Conservation (phyloP, 2,113 vertebrate genomes). For the Spermophilus dauricus region DNA sequence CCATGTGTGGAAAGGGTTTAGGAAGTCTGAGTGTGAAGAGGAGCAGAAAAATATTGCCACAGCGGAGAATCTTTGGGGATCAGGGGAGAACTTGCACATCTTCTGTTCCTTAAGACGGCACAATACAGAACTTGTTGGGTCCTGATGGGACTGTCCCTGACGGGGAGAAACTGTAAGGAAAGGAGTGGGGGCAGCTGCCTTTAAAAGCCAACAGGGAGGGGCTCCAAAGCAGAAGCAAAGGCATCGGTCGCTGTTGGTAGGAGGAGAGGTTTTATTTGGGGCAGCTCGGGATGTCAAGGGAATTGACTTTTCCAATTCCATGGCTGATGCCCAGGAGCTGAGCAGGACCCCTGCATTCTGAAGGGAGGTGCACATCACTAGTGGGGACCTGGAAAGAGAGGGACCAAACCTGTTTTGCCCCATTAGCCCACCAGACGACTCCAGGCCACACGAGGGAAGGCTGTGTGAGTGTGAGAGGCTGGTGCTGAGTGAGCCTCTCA, state of each 20-base stretch:
- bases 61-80: not conserved
- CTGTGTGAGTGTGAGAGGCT: not conserved
- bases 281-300: not conserved
- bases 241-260: not conserved
- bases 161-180: not conserved
- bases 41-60: slow-evolving; percentile 8
- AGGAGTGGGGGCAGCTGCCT: not conserved
- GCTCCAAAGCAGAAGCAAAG: not conserved
- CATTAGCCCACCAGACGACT: not conserved
- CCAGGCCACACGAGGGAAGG: not conserved
- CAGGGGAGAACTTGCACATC: not conserved
- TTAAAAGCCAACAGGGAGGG: slow-evolving; percentile 18
- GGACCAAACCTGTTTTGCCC: not conserved
- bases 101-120: not conserved
- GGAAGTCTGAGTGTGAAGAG: slow-evolving; percentile 31
- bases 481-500: not conserved
- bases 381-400: not conserved
- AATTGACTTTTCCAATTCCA: not conserved
- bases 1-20: slow-evolving; percentile 35
- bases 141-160: not conserved
- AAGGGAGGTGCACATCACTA: not conserved
- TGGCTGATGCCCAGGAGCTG: not conserved
- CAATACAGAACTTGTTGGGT: not conserved
- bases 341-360: not conserved
- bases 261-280: not conserved